Evolutionary conservation across 2,797 vertebrate species (phyloP), one percentile per base, ranked within the genome.

Genomic region (Cygnus olor): DNA sequence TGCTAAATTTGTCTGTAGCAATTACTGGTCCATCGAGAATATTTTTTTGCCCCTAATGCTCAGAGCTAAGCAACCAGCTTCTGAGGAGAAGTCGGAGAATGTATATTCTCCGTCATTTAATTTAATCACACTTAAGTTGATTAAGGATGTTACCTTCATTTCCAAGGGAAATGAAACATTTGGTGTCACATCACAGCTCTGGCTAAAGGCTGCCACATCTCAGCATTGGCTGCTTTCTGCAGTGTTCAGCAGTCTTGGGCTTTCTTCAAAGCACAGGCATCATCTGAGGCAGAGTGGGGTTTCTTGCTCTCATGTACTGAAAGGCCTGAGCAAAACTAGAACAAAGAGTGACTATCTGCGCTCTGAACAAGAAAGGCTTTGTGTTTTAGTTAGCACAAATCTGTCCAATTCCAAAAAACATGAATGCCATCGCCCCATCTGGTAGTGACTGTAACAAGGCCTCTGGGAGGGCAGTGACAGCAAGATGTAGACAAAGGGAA

Each of bases 111-210:
- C 40, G 0, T 10, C 14, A 56, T 90, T 85, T 88, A 88, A 84
- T 92, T 81, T 65, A 95, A 96, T 94, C 86, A 69, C 57, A 51
- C 0, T 0, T 82, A 72, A 87, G 30, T 80, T 95, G 93, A 93
- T 94, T 87, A 94, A 89, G 83, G 85, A 78, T 90, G 78, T 94
- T 96, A 87, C 94, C 90, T 94, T 78, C 84, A 85, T 91, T 94
- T 94, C 91, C 93, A 90, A 81, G 88, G 91, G 88, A 96, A 88
- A 93, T 74, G 47, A 85, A 92, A 92, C 84, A 54, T 85, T 74
- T 81, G 87, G 91, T 79, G 28, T 54, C 44, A 0, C 17, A 80
- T 89, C 82, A 79, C 93, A 53, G 80, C 47, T 4, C 57, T 86
- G 88, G 40, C 83, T 94, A 58, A 45, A 76, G 51, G 58, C 88